A percentile compares a stretch with the other conserved stretches of the same genome.
Evolutionary conservation across 1,140 invertebrate species (phyloP).

Genomic region (Elysia chlorotica): DNA sequence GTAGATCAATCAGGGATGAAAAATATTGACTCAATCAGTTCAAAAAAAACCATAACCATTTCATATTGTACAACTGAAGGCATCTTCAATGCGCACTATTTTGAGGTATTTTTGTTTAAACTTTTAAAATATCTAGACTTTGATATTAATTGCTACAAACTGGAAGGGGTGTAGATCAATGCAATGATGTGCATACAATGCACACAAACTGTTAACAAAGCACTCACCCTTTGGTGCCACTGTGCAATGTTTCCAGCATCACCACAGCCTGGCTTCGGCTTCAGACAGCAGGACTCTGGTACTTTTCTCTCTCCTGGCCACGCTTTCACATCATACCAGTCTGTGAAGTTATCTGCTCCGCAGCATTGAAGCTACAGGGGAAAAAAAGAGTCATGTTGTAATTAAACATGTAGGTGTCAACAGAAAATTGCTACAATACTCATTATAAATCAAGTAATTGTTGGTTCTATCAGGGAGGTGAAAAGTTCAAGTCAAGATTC

Average conservation of each 20-base stretch:
- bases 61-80: too few relatives aligned
- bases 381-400: too few relatives aligned
- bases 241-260: conserved; percentile 19
- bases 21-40: too few relatives aligned
- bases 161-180: neutral
- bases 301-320: conserved; percentile 77
- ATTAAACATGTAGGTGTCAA: too few relatives aligned
- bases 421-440: too few relatives aligned
- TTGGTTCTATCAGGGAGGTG: too few relatives aligned
- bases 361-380: conserved; percentile 88
- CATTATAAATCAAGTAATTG: too few relatives aligned
- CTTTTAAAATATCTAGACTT: neutral
- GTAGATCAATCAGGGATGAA: too few relatives aligned
- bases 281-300: conserved; percentile 78
- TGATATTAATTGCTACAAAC: neutral
- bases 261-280: conserved; percentile 28
- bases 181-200: neutral
- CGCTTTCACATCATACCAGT: conserved; percentile 82
- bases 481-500: too few relatives aligned
- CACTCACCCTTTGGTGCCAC: conserved; percentile 36
- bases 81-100: too few relatives aligned
- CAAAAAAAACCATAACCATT: too few relatives aligned
- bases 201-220: neutral
- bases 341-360: conserved; percentile 79
- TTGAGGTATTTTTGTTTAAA: too few relatives aligned